A percentile compares a stretch with the other conserved stretches of the same genome.
These are phyloP conservation scores for Parasteatoda lunata DNA, from an alignment of 2,888 invertebrate genomes.

Conservation along the genomic window DNA sequence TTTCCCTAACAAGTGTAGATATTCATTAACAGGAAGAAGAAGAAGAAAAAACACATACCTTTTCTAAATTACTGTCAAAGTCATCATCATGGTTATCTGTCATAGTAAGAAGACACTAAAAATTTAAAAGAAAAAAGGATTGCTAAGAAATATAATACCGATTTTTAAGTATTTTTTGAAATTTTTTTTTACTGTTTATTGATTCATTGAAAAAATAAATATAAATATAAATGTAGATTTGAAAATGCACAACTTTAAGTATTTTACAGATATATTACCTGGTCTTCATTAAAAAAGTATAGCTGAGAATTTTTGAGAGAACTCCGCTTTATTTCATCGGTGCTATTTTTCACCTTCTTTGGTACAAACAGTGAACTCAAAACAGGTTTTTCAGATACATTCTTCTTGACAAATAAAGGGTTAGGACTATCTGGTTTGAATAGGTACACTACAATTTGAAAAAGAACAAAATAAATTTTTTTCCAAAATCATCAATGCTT, in stretches of 20 bases:
- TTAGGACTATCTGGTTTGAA: conserved; percentile 40
- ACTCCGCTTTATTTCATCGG: not conserved
- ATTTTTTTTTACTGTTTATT: not conserved
- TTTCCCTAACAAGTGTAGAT: too few relatives aligned
- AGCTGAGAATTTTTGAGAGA: conserved; percentile 28
- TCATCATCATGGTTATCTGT: conserved; percentile 31
- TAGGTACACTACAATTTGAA: conserved; percentile 8
- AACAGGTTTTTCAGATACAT: conserved; percentile 13
- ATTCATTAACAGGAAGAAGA: too few relatives aligned
- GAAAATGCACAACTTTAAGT: not conserved
- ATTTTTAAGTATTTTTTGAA: not conserved
- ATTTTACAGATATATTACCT: conserved; percentile 17
- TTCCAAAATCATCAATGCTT: too few relatives aligned
- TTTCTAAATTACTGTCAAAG: not conserved
- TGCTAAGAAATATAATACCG: not conserved
- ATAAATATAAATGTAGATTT: not conserved
- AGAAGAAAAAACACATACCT: conserved; percentile 14
- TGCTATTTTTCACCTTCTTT: not conserved
- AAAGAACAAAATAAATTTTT: too few relatives aligned
- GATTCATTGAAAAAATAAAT: not conserved
- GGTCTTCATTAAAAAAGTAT: conserved; percentile 50
- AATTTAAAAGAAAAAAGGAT: not conserved
- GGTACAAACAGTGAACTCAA: conserved; percentile 45
- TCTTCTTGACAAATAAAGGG: conserved; percentile 27
- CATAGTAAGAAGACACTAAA: conserved; percentile 43